Evolutionary conservation across 2,797 vertebrate species (phyloP).

Genomic region (Characodon lateralis): DNA sequence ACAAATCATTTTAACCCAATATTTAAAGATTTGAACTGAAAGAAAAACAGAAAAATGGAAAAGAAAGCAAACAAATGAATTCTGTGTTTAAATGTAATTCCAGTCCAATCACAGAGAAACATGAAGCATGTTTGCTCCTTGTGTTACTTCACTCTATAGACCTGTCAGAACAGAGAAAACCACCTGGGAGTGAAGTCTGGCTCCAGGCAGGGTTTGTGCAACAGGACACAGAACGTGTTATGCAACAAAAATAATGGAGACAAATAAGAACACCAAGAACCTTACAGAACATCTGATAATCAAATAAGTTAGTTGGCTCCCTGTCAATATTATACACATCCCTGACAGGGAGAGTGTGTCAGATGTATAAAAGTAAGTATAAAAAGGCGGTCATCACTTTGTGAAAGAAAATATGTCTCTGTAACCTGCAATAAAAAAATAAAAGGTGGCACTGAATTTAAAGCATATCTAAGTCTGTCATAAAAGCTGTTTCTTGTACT

Average conservation of each 20-base stretch:
- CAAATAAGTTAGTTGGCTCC: not conserved
- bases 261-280: not conserved
- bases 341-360: not conserved
- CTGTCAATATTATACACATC: not conserved
- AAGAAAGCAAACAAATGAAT: not conserved
- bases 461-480: not conserved
- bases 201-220: not conserved
- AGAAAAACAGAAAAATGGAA: not conserved
- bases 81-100: not conserved
- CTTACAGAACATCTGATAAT: not conserved
- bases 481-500: not conserved
- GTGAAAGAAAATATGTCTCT: not conserved
- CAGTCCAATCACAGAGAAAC: too few species aligned
- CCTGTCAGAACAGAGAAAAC: not conserved
- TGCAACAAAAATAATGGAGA: not conserved
- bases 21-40: not conserved
- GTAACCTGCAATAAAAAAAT: not conserved
- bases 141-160: not conserved
- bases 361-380: not conserved
- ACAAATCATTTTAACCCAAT: not conserved
- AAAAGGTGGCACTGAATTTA: not conserved
- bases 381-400: not conserved
- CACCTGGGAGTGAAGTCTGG: not conserved
- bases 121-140: not conserved
- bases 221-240: not conserved